Conservation (phyloP, 1,140 invertebrate species). For the Chironomus striatipennis region DNA sequence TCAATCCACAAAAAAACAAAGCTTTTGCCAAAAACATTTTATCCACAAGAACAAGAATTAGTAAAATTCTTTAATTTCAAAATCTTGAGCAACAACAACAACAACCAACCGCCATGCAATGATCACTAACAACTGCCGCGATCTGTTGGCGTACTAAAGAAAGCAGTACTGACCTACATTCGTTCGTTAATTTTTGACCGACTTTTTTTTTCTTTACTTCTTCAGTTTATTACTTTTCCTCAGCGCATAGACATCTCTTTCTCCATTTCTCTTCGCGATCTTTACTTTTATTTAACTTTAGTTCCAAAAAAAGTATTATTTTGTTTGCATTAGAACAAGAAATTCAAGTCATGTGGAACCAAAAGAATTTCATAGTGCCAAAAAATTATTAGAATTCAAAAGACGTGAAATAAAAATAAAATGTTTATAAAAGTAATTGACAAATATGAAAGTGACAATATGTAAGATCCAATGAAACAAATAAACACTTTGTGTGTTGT, state of each 20-base stretch:
- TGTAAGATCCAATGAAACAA: not conserved
- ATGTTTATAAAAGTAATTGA: not conserved
- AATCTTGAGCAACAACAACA: not conserved
- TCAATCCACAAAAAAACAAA: no score
- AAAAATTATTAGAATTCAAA: not conserved
- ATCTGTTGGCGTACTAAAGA: not conserved
- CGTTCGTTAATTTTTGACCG: slow-evolving; percentile 22
- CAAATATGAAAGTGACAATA: slow-evolving; percentile 14
- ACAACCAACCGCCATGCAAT: not conserved
- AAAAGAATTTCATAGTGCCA: not conserved
- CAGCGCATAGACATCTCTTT: not conserved
- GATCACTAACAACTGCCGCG: not conserved
- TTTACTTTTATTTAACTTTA: not conserved
- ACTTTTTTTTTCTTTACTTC: not conserved
- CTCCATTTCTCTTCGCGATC: not conserved
- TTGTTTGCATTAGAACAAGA: no score
- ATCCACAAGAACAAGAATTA: not conserved
- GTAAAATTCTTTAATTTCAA: not conserved
- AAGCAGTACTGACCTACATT: not conserved
- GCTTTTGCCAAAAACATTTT: no score
- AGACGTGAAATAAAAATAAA: no score
- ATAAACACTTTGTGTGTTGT: not conserved
- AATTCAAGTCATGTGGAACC: not conserved
- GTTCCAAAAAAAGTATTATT: not conserved
- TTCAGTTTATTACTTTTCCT: slow-evolving; percentile 11